A percentile compares a stretch with the other conserved stretches of the same genome.
phyloP scores from a whole-genome alignment of 2,888 invertebrate species.

The Xestoiulus laeticollis region DNA sequence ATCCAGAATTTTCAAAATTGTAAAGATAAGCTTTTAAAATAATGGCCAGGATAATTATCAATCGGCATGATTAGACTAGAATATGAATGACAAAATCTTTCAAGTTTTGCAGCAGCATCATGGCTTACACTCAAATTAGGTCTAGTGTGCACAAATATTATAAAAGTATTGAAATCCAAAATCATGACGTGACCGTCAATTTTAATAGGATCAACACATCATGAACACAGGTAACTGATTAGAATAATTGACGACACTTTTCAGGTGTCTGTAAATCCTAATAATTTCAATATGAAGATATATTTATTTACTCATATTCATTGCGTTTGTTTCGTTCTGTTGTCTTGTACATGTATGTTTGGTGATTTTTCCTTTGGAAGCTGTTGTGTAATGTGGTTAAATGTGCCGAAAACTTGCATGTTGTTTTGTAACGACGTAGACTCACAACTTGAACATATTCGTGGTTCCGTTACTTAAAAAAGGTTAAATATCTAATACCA shows the following conservation, averaged over 20 bases:
- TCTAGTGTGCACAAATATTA: no score
- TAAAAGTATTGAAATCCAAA: neutral
- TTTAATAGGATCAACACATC: neutral
- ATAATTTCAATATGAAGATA: neutral
- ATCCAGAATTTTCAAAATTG: no score
- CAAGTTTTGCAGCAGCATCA: no score
- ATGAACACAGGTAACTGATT: neutral
- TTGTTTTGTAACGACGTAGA: no score
- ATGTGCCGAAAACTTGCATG: conserved; percentile 55
- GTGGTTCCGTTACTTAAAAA: no score
- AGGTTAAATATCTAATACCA: no score
- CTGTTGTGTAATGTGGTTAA: conserved; percentile 57
- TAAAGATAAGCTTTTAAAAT: no score
- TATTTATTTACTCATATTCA: neutral
- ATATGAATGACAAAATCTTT: no score
- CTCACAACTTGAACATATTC: no score
- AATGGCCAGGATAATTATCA: no score
- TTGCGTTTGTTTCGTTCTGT: neutral
- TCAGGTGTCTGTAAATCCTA: neutral
- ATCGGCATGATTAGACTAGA: no score
- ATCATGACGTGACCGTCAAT: neutral
- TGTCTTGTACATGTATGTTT: neutral
- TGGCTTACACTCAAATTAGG: no score
- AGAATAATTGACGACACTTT: neutral
- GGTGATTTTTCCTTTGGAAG: conserved; percentile 47